Percentiles rank a stretch among this genome's conserved stretches.
These are phyloP conservation scores for Endotricha flammealis DNA, from an alignment of 2,888 invertebrate genomes.

Conservation along the genomic window DNA sequence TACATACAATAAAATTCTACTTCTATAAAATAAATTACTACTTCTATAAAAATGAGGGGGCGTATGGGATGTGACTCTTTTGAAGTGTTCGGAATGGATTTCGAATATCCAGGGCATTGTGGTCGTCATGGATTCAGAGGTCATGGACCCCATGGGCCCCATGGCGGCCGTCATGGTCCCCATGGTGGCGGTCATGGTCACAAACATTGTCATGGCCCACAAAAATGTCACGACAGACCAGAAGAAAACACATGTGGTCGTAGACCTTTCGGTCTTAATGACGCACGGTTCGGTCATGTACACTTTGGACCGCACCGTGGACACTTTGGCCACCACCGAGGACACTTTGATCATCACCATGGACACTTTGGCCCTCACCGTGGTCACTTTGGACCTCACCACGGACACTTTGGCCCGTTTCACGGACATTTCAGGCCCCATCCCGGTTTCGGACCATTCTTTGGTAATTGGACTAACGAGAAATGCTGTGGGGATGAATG, in stretches of 20 bases:
- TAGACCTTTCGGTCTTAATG: not conserved
- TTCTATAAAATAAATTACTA: not conserved
- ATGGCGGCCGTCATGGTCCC: not conserved
- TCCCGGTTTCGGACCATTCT: not conserved
- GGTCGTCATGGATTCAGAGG: not conserved
- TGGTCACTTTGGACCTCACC: not conserved
- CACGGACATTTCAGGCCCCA: not conserved
- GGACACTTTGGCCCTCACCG: not conserved
- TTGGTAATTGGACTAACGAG: not conserved
- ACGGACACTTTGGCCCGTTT: too few species aligned
- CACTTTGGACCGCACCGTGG: not conserved
- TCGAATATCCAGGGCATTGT: too few species aligned
- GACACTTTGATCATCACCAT: too few species aligned
- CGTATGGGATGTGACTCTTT: not conserved
- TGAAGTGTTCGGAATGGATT: not conserved
- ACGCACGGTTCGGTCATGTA: not conserved
- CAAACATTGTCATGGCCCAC: too few species aligned
- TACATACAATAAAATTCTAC: too few species aligned
- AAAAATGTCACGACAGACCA: too few species aligned
- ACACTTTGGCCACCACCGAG: not conserved
- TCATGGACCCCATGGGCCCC: not conserved
- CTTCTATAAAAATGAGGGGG: not conserved
- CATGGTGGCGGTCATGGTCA: too few species aligned
- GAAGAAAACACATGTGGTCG: too few species aligned
- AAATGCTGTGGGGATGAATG: not conserved